Percentiles rank a stretch among this genome's conserved stretches.
Evolutionary conservation across 2,888 invertebrate species (phyloP).

Genomic region (Lasioglossum leucozonium): DNA sequence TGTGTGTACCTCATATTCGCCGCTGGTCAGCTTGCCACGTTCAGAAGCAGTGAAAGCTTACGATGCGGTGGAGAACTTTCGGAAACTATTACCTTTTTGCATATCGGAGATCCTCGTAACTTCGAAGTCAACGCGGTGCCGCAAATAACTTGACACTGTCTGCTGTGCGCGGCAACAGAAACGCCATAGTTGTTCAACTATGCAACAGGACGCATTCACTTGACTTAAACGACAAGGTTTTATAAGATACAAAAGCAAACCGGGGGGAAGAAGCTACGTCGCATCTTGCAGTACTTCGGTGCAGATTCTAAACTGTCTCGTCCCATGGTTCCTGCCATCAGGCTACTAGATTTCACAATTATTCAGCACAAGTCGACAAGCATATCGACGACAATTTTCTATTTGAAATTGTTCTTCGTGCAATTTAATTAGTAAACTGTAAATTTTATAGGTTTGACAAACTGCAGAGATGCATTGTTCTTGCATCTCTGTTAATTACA

Average conservation of each 20-base stretch:
- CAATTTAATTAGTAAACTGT: background rate
- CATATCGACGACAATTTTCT: background rate
- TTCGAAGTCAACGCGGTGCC: background rate
- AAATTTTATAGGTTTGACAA: background rate
- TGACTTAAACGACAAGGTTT: conserved; percentile 25
- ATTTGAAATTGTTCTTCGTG: background rate
- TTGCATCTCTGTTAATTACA: background rate
- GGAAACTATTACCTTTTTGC: conserved; percentile 28
- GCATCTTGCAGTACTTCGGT: background rate
- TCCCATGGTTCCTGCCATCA: background rate
- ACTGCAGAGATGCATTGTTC: too few relatives aligned
- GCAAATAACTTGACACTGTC: conserved; percentile 22
- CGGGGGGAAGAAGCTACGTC: background rate
- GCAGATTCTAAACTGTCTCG: background rate
- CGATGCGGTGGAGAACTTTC: conserved; percentile 11
- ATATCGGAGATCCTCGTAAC: conserved; percentile 11
- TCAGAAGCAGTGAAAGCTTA: background rate
- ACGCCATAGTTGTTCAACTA: conserved; percentile 28
- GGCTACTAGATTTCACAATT: background rate
- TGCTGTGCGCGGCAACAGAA: conserved; percentile 1
- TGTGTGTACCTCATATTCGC: background rate
- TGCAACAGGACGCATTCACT: conserved; percentile 9
- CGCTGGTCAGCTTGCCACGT: conserved; percentile 4
- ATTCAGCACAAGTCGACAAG: background rate
- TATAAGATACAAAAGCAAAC: background rate